Percentiles rank a stretch among this genome's conserved stretches.
Conservation (phyloP, 2,888 invertebrate species). For the Leptura quadrifasciata region DNA sequence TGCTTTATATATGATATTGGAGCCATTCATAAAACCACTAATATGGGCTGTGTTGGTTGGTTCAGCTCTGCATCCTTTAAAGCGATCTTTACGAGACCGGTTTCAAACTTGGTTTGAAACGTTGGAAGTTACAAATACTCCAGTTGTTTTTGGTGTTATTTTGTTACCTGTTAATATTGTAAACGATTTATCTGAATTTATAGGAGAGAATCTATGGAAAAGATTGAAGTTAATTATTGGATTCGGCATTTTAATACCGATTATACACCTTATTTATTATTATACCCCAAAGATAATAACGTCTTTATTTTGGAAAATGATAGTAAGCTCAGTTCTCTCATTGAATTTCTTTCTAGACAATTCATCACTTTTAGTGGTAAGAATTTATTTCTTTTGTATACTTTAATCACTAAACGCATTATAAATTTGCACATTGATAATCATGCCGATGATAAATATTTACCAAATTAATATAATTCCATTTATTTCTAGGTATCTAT, state of each 20-base stretch:
- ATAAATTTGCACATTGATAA: no score
- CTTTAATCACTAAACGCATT: not conserved
- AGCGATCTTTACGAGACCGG: slow-evolving; percentile 85
- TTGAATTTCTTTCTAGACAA: slow-evolving; percentile 69
- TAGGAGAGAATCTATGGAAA: slow-evolving; percentile 83
- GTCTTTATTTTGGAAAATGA: slow-evolving; percentile 76
- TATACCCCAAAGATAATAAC: slow-evolving; percentile 82
- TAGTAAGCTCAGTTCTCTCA: slow-evolving; percentile 55
- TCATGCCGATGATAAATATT: no score
- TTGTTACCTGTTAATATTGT: slow-evolving; percentile 85
- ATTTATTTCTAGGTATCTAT: slow-evolving; percentile 78
- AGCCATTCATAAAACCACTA: slow-evolving; percentile 94
- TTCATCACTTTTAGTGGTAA: slow-evolving; percentile 69
- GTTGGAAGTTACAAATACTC: slow-evolving; percentile 81
- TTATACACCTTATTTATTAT: slow-evolving; percentile 80
- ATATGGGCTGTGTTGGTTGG: slow-evolving; percentile 98
- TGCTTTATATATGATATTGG: slow-evolving; percentile 89
- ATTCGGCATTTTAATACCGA: slow-evolving; percentile 71
- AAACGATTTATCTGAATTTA: slow-evolving; percentile 84
- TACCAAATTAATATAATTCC: slow-evolving; percentile 7
- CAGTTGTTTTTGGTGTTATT: slow-evolving; percentile 77
- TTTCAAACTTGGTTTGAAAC: slow-evolving; percentile 87
- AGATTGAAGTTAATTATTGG: slow-evolving; percentile 79
- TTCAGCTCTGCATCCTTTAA: slow-evolving; percentile 97
- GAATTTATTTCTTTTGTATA: slow-evolving; percentile 52